Evolutionary conservation across 2,888 invertebrate genomes (phyloP).

Genomic region (Bursaphelenchus okinawaensis): DNA sequence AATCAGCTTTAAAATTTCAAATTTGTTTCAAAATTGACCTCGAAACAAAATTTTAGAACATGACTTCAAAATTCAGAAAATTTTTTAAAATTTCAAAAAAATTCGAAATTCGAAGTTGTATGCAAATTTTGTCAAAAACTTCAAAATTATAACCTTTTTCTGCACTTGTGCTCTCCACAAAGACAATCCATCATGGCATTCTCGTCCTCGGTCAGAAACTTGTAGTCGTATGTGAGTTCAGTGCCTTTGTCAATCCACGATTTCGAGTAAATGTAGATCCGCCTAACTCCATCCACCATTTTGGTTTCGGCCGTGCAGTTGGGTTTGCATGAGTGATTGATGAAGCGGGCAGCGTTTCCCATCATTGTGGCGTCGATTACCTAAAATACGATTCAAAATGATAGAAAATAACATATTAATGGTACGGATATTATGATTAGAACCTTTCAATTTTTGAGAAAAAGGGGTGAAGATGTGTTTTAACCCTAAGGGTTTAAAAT

Average conservation of each 20-base stretch:
- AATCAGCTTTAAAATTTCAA: no score
- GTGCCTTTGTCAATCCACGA: constrained; percentile 81
- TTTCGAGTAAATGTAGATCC: constrained; percentile 98
- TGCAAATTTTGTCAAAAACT: not conserved
- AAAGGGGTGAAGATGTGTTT: no score
- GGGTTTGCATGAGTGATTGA: constrained; percentile 84
- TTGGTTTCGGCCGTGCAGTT: constrained; percentile 43
- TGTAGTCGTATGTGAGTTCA: constrained; percentile 94
- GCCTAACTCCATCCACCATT: constrained; percentile 78
- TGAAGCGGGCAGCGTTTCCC: constrained; percentile 77
- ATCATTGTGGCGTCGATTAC: constrained; percentile 95
- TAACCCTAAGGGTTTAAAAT: no score
- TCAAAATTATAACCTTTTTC: not conserved
- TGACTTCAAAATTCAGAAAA: not conserved
- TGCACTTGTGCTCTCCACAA: not conserved
- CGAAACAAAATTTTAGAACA: not conserved
- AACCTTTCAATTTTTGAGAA: no score
- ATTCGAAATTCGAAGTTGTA: no score
- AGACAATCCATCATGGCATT: constrained; percentile 67
- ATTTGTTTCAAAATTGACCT: no score
- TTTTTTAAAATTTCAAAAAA: not conserved
- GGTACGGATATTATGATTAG: no score
- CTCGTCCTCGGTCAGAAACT: constrained; percentile 90
- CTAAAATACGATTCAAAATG: no score
- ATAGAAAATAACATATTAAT: no score